A percentile compares a stretch with the other conserved stretches of the same genome.
Evolutionary conservation across 2,797 vertebrate species (phyloP).

Genomic region (Tragopan temminckii): DNA sequence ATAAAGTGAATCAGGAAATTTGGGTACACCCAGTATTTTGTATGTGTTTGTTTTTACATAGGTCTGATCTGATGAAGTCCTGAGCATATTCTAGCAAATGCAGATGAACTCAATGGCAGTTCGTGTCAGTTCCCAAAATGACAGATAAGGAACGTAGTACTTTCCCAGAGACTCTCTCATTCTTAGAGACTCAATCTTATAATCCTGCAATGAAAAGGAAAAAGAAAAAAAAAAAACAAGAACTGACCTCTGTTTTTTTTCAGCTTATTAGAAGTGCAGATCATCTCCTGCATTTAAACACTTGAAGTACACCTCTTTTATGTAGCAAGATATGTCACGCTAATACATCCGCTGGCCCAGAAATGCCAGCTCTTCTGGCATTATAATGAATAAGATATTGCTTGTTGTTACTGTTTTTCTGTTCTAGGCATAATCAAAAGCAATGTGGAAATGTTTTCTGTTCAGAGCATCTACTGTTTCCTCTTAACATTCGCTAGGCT

Average conservation of each 20-base stretch:
- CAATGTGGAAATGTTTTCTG: conserved; percentile 4
- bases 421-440: conserved; percentile 2
- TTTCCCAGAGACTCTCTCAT: neutral
- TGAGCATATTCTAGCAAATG: fast-evolving
- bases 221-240: neutral
- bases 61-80: neutral
- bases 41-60: conserved; percentile 5
- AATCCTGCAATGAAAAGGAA: neutral
- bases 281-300: neutral
- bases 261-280: conserved; percentile 27
- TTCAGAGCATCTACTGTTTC: neutral
- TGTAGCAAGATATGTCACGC: neutral
- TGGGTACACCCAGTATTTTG: neutral
- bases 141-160: neutral
- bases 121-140: neutral
- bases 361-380: conserved; percentile 32
- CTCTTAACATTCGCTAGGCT: neutral
- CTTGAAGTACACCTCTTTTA: neutral
- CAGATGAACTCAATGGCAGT: neutral
- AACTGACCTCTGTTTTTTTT: neutral
- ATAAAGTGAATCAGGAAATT: neutral
- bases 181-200: neutral
- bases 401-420: conserved; percentile 22
- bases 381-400: neutral
- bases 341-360: conserved; percentile 18